A percentile compares a stretch with the other conserved stretches of the same genome.
Conservation (phyloP, 2,797 vertebrate species). For the Pelobates cultripes region DNA sequence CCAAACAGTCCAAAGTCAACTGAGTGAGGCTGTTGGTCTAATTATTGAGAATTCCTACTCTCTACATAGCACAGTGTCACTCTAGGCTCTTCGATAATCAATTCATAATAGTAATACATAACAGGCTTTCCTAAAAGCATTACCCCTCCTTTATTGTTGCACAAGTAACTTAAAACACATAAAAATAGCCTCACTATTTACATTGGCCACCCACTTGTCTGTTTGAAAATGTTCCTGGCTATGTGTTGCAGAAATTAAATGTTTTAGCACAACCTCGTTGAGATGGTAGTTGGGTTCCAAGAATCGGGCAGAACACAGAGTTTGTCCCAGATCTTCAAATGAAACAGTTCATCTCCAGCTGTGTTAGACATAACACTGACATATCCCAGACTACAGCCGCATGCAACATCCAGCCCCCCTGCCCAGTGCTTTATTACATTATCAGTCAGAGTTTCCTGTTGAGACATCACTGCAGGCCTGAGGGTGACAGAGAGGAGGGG, state of each 20-base stretch:
- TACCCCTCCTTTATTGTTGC: too few species aligned
- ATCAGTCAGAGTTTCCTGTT: constrained; percentile 28
- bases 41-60: too few species aligned
- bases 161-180: too few species aligned
- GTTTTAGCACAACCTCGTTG: constrained; percentile 10
- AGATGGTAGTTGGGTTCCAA: constrained; percentile 6
- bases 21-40: too few species aligned
- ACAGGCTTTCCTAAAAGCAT: too few species aligned
- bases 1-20: too few species aligned
- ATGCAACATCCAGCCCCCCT: constrained; percentile 25
- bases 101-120: too few species aligned
- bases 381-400: constrained; percentile 29
- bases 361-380: constrained; percentile 38
- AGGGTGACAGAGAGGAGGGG: neutral
- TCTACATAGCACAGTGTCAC: too few species aligned
- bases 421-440: constrained; percentile 30
- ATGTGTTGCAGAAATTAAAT: neutral
- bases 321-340: constrained; percentile 15
- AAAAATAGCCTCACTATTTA: neutral
- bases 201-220: neutral
- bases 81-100: too few species aligned
- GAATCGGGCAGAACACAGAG: constrained; percentile 8
- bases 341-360: constrained; percentile 16
- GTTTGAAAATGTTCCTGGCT: neutral
- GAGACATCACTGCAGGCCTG: constrained; percentile 17